Percentiles rank a stretch among this genome's conserved stretches.
These are phyloP conservation scores for Leptonema lineaticorne DNA, from an alignment of 1,140 invertebrate genomes.

Conservation along the genomic window DNA sequence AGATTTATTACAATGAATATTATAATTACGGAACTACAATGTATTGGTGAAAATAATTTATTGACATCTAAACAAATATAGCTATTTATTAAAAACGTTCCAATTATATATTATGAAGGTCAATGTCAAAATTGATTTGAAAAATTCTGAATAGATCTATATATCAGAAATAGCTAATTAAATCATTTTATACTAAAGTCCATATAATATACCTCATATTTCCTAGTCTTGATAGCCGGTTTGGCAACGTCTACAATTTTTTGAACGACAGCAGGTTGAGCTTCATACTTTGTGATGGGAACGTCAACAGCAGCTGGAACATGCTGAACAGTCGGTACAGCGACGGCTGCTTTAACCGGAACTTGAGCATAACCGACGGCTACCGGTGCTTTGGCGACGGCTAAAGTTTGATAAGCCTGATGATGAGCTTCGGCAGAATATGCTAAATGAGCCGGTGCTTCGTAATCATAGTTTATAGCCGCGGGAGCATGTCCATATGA, in stretches of 20 bases:
- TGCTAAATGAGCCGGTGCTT: slow-evolving; percentile 42
- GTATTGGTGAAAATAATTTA: no score
- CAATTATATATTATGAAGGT: no score
- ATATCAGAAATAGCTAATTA: no score
- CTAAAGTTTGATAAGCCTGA: neutral
- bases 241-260: slow-evolving; percentile 59
- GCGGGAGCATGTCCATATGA: slow-evolving; percentile 42
- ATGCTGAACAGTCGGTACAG: slow-evolving; percentile 56
- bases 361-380: slow-evolving; percentile 31
- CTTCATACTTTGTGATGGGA: slow-evolving; percentile 55
- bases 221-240: slow-evolving; percentile 55
- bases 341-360: slow-evolving; percentile 30
- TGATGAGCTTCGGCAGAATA: slow-evolving; percentile 41
- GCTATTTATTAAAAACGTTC: no score
- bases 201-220: slow-evolving; percentile 52
- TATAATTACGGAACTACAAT: no score
- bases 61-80: no score
- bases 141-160: no score
- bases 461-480: slow-evolving; percentile 7
- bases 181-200: no score
- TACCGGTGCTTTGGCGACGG: neutral
- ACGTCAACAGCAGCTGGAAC: slow-evolving; percentile 56
- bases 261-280: slow-evolving; percentile 56
- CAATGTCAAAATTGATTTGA: no score
- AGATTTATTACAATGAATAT: no score